phyloP scores from a whole-genome alignment of 2,797 vertebrate species.

The Phylloscopus collybita region DNA sequence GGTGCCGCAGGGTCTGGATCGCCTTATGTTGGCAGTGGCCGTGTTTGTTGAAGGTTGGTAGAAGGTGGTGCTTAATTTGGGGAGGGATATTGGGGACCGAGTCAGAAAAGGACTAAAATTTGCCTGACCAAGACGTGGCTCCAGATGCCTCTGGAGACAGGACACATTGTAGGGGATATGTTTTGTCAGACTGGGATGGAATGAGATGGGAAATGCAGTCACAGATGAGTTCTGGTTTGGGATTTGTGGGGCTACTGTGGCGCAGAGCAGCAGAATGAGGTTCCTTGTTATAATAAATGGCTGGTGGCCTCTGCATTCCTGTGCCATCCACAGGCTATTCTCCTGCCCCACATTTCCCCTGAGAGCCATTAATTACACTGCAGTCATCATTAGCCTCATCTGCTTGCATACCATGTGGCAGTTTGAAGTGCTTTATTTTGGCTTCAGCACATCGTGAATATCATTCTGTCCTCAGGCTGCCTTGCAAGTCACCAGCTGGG shows the following conservation, averaged over 20 bases:
- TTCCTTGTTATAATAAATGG: neutral
- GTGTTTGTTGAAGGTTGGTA: conserved; percentile 89
- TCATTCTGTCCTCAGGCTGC: neutral
- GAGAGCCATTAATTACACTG: neutral
- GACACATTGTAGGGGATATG: fast-evolving
- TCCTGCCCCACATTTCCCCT: fast-evolving
- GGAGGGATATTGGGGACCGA: neutral
- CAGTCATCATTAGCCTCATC: neutral
- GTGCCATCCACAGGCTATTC: neutral
- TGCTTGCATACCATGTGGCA: neutral
- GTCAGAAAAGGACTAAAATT: neutral
- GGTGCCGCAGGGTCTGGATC: conserved; percentile 83
- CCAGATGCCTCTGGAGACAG: neutral
- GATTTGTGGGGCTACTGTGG: neutral
- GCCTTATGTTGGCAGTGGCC: conserved; percentile 82
- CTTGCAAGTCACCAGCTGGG: fast-evolving
- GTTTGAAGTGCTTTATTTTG: neutral
- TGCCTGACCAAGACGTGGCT: neutral
- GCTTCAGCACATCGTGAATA: neutral
- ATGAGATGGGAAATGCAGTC: neutral
- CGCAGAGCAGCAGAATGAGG: neutral
- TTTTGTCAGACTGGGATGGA: neutral
- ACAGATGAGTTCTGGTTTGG: neutral
- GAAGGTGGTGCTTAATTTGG: fast-evolving
- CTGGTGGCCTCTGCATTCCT: neutral